These are phyloP conservation scores for Morbakka virulenta DNA, from an alignment of 30 jellyfish, hydroid and myxozoan genomes.

Conservation along the genomic window DNA sequence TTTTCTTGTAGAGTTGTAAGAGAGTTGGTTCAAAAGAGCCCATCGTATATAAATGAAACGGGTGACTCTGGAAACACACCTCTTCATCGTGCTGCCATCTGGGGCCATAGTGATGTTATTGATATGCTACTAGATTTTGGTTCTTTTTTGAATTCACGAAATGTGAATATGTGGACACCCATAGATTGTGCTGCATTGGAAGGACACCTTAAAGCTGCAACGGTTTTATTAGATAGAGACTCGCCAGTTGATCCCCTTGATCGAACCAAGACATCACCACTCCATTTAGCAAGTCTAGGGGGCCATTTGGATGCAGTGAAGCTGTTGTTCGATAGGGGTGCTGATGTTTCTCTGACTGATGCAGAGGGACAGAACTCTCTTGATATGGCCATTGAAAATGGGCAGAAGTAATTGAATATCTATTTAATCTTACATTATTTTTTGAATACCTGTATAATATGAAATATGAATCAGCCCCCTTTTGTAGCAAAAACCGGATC, in stretches of 20 bases:
- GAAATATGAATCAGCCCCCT: too few species aligned
- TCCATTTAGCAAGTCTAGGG: slow-evolving; percentile 75
- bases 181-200: slow-evolving; percentile 83
- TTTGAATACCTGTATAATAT: too few species aligned
- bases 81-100: slow-evolving; percentile 64
- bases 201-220: slow-evolving; percentile 48
- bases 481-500: too few species aligned
- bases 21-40: slow-evolving; percentile 37
- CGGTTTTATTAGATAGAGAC: slow-evolving; percentile 47
- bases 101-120: slow-evolving; percentile 60
- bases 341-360: slow-evolving; percentile 47
- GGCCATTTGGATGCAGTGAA: slow-evolving; percentile 42
- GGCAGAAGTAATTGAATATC: slow-evolving; percentile 32
- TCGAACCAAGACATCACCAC: slow-evolving; percentile 48
- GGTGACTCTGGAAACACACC: slow-evolving; percentile 83
- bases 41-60: slow-evolving; percentile 60
- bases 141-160: slow-evolving; percentile 63
- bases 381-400: slow-evolving; percentile 78
- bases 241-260: slow-evolving; percentile 47
- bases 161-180: slow-evolving; percentile 74
- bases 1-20: slow-evolving; percentile 39
- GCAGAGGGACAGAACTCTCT: slow-evolving; percentile 75
- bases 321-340: slow-evolving; percentile 52
- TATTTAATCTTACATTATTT: neutral
- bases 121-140: slow-evolving; percentile 56